These are phyloP conservation scores for Oxygymnocypris stewartii DNA, from an alignment of 2,113 vertebrate genomes.

Conservation along the genomic window DNA sequence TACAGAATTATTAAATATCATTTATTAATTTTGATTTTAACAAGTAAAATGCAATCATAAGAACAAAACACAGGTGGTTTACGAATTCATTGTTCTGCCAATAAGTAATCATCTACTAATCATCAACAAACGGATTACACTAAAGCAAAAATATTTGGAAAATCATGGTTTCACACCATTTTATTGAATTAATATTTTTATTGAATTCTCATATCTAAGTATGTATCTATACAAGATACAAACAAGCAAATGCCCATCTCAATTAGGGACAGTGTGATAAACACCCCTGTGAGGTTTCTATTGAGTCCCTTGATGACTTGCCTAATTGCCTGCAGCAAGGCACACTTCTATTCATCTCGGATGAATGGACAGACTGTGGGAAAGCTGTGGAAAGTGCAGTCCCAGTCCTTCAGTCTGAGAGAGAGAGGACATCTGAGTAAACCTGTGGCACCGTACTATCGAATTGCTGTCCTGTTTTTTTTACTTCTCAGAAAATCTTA, in stretches of 20 bases:
- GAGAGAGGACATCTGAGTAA: background rate
- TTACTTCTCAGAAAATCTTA: background rate
- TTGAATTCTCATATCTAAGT: background rate
- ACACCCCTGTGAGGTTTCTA: constrained; percentile 8
- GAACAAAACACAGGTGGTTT: background rate
- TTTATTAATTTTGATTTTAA: background rate
- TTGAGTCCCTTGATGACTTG: constrained; percentile 1
- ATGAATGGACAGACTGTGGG: constrained; percentile 25
- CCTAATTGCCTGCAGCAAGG: constrained; percentile 25
- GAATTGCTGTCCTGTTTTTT: background rate
- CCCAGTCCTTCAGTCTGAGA: constrained; percentile 8
- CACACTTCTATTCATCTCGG: constrained; percentile 36
- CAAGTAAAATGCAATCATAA: background rate
- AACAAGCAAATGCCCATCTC: constrained; percentile 13
- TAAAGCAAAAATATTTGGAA: background rate
- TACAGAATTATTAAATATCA: background rate
- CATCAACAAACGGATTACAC: background rate
- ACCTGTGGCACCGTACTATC: background rate
- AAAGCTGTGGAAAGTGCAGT: constrained; percentile 19
- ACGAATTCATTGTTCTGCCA: background rate
- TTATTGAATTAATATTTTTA: background rate
- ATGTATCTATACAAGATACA: background rate
- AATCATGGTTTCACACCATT: background rate
- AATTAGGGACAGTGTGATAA: constrained; percentile 7
- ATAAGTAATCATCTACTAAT: background rate